Conservation (phyloP, 2,113 vertebrate genomes). For the Alces alces region DNA sequence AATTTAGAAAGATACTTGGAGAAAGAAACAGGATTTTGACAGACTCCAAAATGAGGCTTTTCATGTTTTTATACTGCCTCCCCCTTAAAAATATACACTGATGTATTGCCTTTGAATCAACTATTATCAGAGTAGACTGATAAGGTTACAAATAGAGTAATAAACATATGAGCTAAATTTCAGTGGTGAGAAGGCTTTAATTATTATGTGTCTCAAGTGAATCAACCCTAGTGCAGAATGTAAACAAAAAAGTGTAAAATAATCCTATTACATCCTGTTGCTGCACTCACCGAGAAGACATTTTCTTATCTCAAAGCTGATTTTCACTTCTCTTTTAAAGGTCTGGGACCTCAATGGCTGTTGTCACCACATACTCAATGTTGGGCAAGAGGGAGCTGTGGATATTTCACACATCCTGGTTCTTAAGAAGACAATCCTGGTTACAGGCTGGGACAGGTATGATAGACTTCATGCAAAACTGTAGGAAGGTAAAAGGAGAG, state of each 20-base stretch:
- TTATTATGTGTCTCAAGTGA: neutral
- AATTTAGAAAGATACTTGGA: neutral
- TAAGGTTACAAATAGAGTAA: neutral
- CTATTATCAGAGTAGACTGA: neutral
- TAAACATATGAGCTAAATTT: neutral
- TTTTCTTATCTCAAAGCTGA: neutral
- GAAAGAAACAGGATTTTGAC: neutral
- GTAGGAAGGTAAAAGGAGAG: neutral
- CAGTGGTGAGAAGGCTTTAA: neutral
- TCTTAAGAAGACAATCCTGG: conserved; percentile 76
- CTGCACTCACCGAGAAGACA: neutral
- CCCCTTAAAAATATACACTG: neutral
- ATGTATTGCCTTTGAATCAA: neutral
- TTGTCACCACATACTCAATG: conserved; percentile 80
- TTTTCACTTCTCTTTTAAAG: conserved; percentile 68
- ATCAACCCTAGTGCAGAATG: neutral
- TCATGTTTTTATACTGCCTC: neutral
- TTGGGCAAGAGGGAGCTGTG: conserved; percentile 72
- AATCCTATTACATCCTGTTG: neutral
- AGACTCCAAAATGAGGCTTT: neutral
- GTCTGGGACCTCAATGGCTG: conserved; percentile 87
- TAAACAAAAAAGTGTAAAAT: neutral
- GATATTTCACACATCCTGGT: conserved; percentile 81
- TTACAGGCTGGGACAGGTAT: conserved; percentile 80
- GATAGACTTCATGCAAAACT: accelerated